phyloP scores from a whole-genome alignment of 2,113 vertebrate species.

The Lepisosteus oculatus region DNA sequence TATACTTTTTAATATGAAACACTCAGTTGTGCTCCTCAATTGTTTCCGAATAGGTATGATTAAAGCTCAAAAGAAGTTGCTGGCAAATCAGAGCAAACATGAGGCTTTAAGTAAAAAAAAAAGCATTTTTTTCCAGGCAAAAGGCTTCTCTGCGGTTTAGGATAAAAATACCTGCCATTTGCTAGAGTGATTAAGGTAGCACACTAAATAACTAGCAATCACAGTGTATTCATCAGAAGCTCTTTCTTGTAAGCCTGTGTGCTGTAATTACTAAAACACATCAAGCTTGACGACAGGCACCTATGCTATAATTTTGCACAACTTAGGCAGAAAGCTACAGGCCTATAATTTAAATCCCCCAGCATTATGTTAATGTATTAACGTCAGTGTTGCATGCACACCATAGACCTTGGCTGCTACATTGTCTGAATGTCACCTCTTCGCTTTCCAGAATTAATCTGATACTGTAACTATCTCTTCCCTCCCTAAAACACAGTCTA shows the following conservation, averaged over 20 bases:
- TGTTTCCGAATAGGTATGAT: no score
- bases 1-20: no score
- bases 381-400: slow-evolving; percentile 38
- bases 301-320: slow-evolving; percentile 66
- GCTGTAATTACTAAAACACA: slow-evolving; percentile 64
- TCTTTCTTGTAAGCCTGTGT: slow-evolving; percentile 46
- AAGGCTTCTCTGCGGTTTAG: slow-evolving; percentile 13
- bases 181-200: slow-evolving; percentile 49
- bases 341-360: slow-evolving; percentile 65
- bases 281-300: slow-evolving; percentile 56
- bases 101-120: no score
- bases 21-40: no score
- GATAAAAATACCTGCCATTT: slow-evolving; percentile 53
- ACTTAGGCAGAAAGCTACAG: slow-evolving; percentile 58
- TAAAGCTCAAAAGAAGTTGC: no score
- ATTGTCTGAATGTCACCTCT: no score
- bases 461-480: no score
- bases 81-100: no score
- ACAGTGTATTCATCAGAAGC: slow-evolving; percentile 61
- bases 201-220: slow-evolving; percentile 67
- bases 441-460: no score
- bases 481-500: no score
- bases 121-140: background rate
- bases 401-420: slow-evolving; percentile 36
- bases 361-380: slow-evolving; percentile 61